phyloP scores from a whole-genome alignment of 2,113 vertebrate species.

The Guaruba guarouba region DNA sequence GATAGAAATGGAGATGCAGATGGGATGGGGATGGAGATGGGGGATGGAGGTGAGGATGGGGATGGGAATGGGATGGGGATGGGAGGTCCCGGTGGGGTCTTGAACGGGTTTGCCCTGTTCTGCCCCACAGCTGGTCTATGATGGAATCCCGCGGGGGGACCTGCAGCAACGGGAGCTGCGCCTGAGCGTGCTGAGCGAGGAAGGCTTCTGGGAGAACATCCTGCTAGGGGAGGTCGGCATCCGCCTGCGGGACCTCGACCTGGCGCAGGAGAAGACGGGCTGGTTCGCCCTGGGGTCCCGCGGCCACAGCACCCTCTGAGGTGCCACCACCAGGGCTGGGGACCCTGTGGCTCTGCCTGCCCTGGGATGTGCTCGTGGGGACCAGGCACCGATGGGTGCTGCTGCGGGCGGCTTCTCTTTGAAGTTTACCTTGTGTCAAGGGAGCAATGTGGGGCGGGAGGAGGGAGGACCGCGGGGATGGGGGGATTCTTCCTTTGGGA shows the following conservation, averaged over 20 bases:
- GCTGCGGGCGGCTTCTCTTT: constrained; percentile 37
- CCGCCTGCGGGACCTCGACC: constrained; percentile 83
- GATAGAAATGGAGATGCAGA: too few species aligned
- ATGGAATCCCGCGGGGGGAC: constrained; percentile 89
- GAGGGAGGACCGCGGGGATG: neutral
- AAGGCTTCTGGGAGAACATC: constrained; percentile 94
- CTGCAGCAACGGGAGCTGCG: constrained; percentile 91
- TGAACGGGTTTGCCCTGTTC: neutral
- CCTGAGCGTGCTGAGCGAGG: constrained; percentile 90
- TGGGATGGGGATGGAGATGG: too few species aligned
- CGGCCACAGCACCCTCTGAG: constrained; percentile 72
- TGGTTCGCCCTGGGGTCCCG: constrained; percentile 89
- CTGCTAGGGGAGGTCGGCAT: constrained; percentile 91
- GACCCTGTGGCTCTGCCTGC: neutral
- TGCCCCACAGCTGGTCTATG: constrained; percentile 86
- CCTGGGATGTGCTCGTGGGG: neutral
- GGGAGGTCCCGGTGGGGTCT: rapidly evolving
- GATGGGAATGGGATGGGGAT: rapidly evolving
- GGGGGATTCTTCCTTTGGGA: constrained; percentile 33
- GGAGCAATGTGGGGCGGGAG: constrained; percentile 67
- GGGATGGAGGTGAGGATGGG: too few species aligned
- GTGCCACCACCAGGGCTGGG: neutral
- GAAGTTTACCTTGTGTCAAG: constrained; percentile 85
- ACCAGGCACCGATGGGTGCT: neutral
- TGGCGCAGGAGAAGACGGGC: constrained; percentile 88